Base-by-base conservation (phyloP, 64 coral and sea anemone genomes). In the Porites australiensis region DNA sequence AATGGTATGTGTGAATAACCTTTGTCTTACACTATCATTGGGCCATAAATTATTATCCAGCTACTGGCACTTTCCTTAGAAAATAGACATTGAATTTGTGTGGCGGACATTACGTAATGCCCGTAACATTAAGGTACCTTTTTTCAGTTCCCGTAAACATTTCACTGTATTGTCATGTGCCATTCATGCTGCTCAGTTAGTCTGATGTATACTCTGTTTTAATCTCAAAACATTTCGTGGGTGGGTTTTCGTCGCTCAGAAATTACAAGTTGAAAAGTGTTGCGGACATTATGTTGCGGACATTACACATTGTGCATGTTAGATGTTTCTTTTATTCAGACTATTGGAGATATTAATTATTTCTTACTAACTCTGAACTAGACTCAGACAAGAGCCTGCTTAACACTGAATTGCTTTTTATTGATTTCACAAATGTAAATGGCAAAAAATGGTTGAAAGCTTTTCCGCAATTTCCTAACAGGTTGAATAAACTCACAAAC, bases 101-200 rank as follows among this genome's bases (percentile, higher is more conserved):
- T 87, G 72, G 69, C 21, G 69, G 69, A 87, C 85, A 87, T 74
- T 87, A 72, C 48, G 69, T 87, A 59, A 60, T 87, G 64, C 74
- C 85, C 64, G 51, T 68, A 87, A 73, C 68, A 55, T 80, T 80
- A 2, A 58, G 19, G 11, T 52, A 9, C n/a, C 58, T 53, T 3
- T 58, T 55, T 80, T 55, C 4, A 57, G 58, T 14, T 80, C 20
- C 27, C 66, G 5, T 13, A 44, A 60, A 83, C 12, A 23, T 43
- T 83, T 64, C 44, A 43, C 19, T 46, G 23, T 66, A 21, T 44
- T 18, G 64, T 83, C 84, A 87, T 5, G 52, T 54, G 52, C 4
- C 9, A 54, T 54, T 54, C 9, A 54, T 54, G 52, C 52, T 54
- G 52, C 52, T 54, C 52, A 5, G 4, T 4, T 54, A 54, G 52